Evolutionary conservation across 2,113 vertebrate species (phyloP).

Genomic region (Coptodon rendalli): DNA sequence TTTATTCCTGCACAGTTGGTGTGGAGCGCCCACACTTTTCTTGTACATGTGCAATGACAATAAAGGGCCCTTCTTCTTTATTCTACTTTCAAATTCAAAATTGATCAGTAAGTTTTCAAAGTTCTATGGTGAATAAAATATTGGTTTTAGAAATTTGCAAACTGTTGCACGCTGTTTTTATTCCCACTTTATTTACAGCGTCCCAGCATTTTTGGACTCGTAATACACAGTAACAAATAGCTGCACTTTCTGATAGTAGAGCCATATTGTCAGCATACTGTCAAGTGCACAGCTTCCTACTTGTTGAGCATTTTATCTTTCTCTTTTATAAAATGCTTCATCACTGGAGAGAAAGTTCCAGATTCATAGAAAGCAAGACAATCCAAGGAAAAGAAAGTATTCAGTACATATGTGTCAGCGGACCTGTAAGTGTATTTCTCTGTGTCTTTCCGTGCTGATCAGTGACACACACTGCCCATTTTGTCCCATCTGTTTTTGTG

Average conservation of each 20-base stretch:
- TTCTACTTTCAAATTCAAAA: not conserved
- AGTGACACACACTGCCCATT: slow-evolving; percentile 26
- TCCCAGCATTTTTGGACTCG: not conserved
- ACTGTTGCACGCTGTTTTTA: not conserved
- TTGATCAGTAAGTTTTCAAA: not conserved
- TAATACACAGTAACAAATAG: not conserved
- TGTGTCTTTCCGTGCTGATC: slow-evolving; percentile 6
- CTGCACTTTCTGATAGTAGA: not conserved
- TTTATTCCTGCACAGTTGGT: not conserved
- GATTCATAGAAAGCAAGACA: not conserved
- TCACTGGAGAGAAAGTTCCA: not conserved
- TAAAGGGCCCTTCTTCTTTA: not conserved
- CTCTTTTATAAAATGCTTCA: not conserved
- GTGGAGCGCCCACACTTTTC: not conserved
- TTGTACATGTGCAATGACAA: not conserved
- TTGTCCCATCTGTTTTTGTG: slow-evolving; percentile 30
- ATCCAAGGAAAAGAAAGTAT: not conserved
- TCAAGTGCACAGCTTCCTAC: not conserved
- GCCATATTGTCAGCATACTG: not conserved
- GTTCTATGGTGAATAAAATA: not conserved
- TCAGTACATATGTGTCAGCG: not conserved
- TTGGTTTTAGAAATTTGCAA: not conserved
- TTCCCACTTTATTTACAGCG: not conserved
- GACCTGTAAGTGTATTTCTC: not conserved
- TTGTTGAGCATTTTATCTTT: not conserved